These are phyloP conservation scores for Gasterosteus aculeatus DNA, from an alignment of 2,113 vertebrate species.

Conservation along the genomic window DNA sequence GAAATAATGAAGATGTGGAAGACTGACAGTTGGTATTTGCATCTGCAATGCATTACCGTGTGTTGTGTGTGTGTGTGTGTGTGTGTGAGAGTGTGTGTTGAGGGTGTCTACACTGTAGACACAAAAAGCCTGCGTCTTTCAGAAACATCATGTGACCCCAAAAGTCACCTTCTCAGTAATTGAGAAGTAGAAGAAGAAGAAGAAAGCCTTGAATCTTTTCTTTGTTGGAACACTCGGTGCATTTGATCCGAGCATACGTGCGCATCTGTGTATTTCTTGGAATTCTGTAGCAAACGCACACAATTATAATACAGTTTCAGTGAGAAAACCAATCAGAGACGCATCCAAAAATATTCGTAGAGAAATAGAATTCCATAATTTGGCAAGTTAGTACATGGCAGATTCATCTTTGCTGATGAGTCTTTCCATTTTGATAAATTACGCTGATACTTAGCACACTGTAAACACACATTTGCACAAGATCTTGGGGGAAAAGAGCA, in stretches of 20 bases:
- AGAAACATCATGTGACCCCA: slow-evolving; percentile 12
- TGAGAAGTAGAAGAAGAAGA: not conserved
- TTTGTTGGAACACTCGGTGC: not conserved
- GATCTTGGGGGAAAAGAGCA: slow-evolving; percentile 40
- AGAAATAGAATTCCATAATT: not conserved
- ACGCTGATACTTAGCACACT: slow-evolving; percentile 30
- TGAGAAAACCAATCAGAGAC: not conserved
- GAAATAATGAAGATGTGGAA: slow-evolving; percentile 60
- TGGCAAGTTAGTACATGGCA: not conserved
- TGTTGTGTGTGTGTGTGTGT: not conserved
- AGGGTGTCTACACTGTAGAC: not conserved
- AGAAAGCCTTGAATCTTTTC: not conserved
- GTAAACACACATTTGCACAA: slow-evolving; percentile 39
- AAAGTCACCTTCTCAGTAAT: slow-evolving; percentile 25
- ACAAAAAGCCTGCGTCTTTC: slow-evolving; percentile 8
- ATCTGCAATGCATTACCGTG: not conserved
- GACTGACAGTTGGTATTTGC: slow-evolving; percentile 36
- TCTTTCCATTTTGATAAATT: slow-evolving; percentile 43
- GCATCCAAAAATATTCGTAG: not conserved
- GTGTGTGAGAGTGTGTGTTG: not conserved
- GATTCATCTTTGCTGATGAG: slow-evolving; percentile 12
- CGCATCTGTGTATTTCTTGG: not conserved
- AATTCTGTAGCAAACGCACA: not conserved
- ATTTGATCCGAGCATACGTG: not conserved
- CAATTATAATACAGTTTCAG: not conserved